These are phyloP conservation scores for Tipula lateralis DNA, from an alignment of 2,888 invertebrate species.

Conservation along the genomic window DNA sequence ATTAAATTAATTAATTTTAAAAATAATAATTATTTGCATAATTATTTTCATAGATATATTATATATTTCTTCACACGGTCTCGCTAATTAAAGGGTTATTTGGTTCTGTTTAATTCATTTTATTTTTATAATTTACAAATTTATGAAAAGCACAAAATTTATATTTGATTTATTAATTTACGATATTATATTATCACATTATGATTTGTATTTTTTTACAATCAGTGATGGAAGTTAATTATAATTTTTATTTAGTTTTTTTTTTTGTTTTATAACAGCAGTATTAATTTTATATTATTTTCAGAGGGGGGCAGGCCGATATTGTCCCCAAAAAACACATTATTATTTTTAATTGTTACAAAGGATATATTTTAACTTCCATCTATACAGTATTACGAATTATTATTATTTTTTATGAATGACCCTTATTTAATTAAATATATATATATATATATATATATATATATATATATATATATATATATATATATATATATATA, in stretches of 20 bases:
- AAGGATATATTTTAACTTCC: neutral
- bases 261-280: neutral
- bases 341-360: neutral
- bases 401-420: neutral
- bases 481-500: no score
- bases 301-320: no score
- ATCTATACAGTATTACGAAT: neutral
- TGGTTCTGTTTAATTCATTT: neutral
- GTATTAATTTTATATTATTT: neutral
- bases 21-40: neutral
- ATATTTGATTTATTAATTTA: neutral
- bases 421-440: neutral
- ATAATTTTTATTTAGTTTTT: neutral
- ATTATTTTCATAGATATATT: neutral
- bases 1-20: neutral
- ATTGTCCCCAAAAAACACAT: neutral
- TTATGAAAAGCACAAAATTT: constrained; percentile 7
- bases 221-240: neutral
- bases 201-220: neutral
- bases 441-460: no score
- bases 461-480: no score
- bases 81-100: neutral
- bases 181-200: neutral
- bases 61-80: neutral
- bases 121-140: neutral